These are phyloP conservation scores for Listronotus bonariensis DNA, from an alignment of 1,140 invertebrate species.

Conservation along the genomic window DNA sequence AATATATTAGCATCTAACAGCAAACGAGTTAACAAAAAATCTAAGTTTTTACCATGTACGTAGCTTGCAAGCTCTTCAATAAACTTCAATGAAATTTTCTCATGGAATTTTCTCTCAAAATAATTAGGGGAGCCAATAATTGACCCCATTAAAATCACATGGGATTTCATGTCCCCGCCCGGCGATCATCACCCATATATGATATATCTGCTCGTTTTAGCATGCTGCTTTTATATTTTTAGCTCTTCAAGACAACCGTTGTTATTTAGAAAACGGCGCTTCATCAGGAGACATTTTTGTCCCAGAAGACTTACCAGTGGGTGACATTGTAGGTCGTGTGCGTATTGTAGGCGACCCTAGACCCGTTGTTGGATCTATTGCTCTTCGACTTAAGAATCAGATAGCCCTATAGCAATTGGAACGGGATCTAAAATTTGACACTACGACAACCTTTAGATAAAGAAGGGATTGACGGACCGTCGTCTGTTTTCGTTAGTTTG, in stretches of 20 bases:
- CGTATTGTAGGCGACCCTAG: conserved; percentile 80
- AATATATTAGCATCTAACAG: no score
- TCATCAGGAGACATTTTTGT: conserved; percentile 90
- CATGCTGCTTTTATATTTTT: no score
- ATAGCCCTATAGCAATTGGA: conserved; percentile 76
- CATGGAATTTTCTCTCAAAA: no score
- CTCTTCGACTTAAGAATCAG: conserved; percentile 74
- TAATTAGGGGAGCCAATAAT: no score
- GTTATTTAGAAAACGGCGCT: conserved; percentile 85
- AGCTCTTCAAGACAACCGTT: conserved; percentile 72
- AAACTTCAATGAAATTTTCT: no score
- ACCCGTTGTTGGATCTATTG: conserved; percentile 70
- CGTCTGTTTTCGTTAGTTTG: conserved; percentile 83
- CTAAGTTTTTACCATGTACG: no score
- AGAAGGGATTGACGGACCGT: conserved; percentile 79
- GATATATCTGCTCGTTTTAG: no score
- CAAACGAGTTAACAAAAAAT: no score
- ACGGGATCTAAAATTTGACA: conserved; percentile 81
- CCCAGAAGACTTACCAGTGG: conserved; percentile 79
- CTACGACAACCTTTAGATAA: conserved; percentile 79
- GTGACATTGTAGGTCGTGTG: conserved; percentile 72
- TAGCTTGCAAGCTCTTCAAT: no score
- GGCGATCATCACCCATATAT: no score
- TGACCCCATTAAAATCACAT: no score
- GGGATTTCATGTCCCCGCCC: no score